Evolutionary conservation across 2,888 invertebrate species (phyloP), one percentile per base, ranked within the genome.

Genomic region (Lochmaea capreae): DNA sequence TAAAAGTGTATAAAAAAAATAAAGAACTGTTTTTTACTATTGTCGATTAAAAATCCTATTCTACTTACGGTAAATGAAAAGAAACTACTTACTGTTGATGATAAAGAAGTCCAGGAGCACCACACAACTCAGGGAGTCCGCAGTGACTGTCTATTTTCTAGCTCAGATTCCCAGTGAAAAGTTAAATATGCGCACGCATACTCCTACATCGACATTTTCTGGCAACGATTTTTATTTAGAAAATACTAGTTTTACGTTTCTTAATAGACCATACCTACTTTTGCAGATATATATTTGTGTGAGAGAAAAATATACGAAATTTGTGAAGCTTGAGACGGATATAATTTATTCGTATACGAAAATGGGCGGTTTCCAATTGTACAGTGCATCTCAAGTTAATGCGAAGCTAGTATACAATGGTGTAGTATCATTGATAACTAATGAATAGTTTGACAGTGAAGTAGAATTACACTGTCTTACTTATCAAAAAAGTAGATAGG

Each of bases 81-180:
- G 12, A 12, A 3, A 58, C 12, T 49, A 86, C 86, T 86, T 84
- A 86, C 86, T 85, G 78, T 79, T 78, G 84, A 84, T 80, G 83
- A 83, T 81, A 85, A 83, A 85, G 84, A 85, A 84, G 84, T 85
- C 86, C 86, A 87, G 87, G 86, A 87, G 87, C 87, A 87, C 87
- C 85, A 87, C 87, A 86, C 86, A 86, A 87, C 86, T 86, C 86
- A 81, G 84, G 85, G 87, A 87, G 87, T 84, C 85, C 86, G 86
- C 85, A 87, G 86, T 86, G 87, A 87, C 87, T 87, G 85, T 76
- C 76, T 72, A 77, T 77, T 74, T 78, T 78, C 79, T 78, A 68
- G 76, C 71, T 61, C 73, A 67, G 67, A 73, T 75, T 75, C 74
- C 73, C 73, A 66, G 77, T 74, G 78, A 77, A 77, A 74, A 74